Percentiles rank a stretch among this genome's conserved stretches.
phyloP scores from a whole-genome alignment of 2,888 invertebrate genomes.

The Ennomos erosarius region DNA sequence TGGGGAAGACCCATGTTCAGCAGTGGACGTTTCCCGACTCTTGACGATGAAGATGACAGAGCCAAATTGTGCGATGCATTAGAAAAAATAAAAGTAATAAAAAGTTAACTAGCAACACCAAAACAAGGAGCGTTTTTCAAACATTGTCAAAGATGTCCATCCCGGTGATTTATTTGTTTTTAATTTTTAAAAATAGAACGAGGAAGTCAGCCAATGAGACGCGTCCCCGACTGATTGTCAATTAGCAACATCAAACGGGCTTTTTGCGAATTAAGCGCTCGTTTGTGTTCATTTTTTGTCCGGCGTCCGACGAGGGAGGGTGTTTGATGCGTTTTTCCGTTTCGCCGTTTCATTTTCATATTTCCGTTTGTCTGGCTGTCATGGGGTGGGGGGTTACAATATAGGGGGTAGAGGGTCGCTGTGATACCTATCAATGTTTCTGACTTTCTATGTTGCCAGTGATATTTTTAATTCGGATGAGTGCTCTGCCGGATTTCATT shows the following conservation, averaged over 20 bases:
- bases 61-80: too few relatives aligned
- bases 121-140: conserved; percentile 38
- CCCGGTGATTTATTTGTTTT: conserved; percentile 80
- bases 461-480: conserved; percentile 42
- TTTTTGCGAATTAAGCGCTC: conserved; percentile 84
- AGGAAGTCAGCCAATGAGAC: conserved; percentile 80
- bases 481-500: conserved; percentile 29
- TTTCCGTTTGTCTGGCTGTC: conserved; percentile 80
- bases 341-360: conserved; percentile 82
- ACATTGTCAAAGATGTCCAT: conserved; percentile 63
- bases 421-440: conserved; percentile 36
- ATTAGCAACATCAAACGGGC: conserved; percentile 86
- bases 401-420: conserved; percentile 33
- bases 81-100: too few relatives aligned
- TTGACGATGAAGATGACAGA: too few relatives aligned
- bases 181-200: conserved; percentile 83
- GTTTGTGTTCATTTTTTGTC: conserved; percentile 83
- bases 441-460: conserved; percentile 35
- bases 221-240: conserved; percentile 84
- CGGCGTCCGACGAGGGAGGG: conserved; percentile 65
- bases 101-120: neutral
- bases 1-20: too few relatives aligned
- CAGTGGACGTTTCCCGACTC: too few relatives aligned
- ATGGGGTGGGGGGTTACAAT: conserved; percentile 63
- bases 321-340: conserved; percentile 81